Evolutionary conservation across 2,888 invertebrate species (phyloP).

Genomic region (Eristalis tenax): DNA sequence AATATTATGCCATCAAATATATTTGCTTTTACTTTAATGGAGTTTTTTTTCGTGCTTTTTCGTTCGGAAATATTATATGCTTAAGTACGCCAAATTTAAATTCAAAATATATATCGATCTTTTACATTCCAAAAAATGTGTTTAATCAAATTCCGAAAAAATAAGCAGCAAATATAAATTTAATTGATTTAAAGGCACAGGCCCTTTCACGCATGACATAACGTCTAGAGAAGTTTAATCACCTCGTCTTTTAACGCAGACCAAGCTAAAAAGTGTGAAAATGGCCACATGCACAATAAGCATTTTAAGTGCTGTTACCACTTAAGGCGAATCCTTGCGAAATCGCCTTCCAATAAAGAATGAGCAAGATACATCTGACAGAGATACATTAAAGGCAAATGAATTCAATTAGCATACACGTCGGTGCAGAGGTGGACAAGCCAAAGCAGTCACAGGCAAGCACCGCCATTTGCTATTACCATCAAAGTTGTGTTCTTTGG

Average conservation of each 20-base stretch:
- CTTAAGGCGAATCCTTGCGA: constrained; percentile 37
- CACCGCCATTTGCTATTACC: constrained; percentile 18
- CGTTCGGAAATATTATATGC: too few species aligned
- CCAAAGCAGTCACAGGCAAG: neutral
- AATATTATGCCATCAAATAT: too few species aligned
- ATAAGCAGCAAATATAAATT: neutral
- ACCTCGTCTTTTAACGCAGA: neutral
- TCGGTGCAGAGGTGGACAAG: constrained; percentile 5
- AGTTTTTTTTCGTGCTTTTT: too few species aligned
- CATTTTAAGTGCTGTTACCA: constrained; percentile 62
- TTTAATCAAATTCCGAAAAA: neutral
- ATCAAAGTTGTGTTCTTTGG: constrained; percentile 18
- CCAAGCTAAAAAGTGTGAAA: constrained; percentile 43
- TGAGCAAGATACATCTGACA: constrained; percentile 16
- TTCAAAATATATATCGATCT: too few species aligned
- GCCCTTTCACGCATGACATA: neutral
- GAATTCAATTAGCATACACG: constrained; percentile 60
- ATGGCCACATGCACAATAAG: constrained; percentile 22
- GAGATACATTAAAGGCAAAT: constrained; percentile 50
- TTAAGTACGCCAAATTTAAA: too few species aligned
- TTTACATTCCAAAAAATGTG: too few species aligned
- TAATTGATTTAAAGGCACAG: neutral
- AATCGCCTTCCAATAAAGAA: neutral
- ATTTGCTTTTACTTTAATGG: too few species aligned
- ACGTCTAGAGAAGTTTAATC: neutral